Evolutionary conservation across 2,113 vertebrate genomes (phyloP).

Genomic region (Gymnarchus niloticus): DNA sequence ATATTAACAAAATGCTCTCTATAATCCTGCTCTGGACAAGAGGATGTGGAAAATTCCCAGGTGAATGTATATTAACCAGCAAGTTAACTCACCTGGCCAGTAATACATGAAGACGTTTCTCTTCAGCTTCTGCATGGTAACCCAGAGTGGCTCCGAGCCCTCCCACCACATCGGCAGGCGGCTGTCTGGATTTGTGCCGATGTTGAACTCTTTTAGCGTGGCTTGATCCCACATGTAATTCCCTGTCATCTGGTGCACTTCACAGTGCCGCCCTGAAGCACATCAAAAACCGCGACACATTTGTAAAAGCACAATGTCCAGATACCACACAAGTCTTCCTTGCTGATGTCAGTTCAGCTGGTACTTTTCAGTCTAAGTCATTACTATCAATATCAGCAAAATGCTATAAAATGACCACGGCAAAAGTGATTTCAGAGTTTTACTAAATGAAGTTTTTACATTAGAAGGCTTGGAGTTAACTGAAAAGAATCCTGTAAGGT

Average conservation of each 20-base stretch:
- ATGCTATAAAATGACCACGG: too few species aligned
- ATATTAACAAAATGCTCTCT: background rate
- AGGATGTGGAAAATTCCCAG: background rate
- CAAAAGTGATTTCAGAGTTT: background rate
- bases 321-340: background rate
- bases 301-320: background rate
- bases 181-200: conserved; percentile 81
- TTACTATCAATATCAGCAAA: too few species aligned
- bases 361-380: too few species aligned
- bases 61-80: background rate
- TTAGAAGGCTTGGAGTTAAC: background rate
- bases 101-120: conserved; percentile 86
- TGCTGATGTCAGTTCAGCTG: background rate
- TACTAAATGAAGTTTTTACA: background rate
- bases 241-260: conserved; percentile 86
- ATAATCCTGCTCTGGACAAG: background rate
- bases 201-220: conserved; percentile 74
- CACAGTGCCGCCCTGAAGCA: conserved; percentile 75
- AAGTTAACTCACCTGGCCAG: conserved; percentile 79
- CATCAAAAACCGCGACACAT: background rate
- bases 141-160: conserved; percentile 88
- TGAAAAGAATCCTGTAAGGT: background rate
- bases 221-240: conserved; percentile 92
- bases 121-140: conserved; percentile 79
- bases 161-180: conserved; percentile 86